Percentiles rank a stretch among this genome's conserved stretches.
These are phyloP conservation scores for Alca torda DNA, from an alignment of 2,797 vertebrate genomes.

Conservation along the genomic window DNA sequence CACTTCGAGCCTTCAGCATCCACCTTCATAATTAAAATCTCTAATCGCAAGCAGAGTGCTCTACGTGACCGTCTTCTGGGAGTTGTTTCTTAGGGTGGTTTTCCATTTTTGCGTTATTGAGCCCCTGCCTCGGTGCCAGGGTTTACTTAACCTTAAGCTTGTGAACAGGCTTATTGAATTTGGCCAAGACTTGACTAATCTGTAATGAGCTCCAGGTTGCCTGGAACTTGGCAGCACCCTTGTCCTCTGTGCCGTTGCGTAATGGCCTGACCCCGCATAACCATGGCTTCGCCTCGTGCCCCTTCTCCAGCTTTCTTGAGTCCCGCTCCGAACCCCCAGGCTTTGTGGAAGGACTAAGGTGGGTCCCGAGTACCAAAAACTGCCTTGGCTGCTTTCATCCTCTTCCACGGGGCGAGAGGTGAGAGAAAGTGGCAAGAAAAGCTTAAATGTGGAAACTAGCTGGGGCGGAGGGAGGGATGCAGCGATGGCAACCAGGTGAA, in stretches of 20 bases:
- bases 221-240: conserved; percentile 56
- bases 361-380: background rate
- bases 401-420: background rate
- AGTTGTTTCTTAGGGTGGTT: conserved; percentile 46
- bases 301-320: background rate
- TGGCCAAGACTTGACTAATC: conserved; percentile 65
- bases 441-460: rapidly evolving
- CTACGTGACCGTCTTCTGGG: background rate
- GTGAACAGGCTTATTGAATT: conserved; percentile 68
- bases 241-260: conserved; percentile 15
- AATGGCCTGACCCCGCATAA: conserved; percentile 37
- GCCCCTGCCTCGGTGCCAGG: background rate
- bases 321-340: background rate
- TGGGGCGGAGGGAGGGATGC: background rate
- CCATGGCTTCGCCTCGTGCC: background rate
- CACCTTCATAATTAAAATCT: conserved; percentile 39
- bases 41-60: conserved; percentile 22
- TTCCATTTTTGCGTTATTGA: conserved; percentile 45
- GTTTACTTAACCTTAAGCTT: conserved; percentile 51
- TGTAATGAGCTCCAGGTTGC: conserved; percentile 70
- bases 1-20: conserved; percentile 25
- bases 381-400: background rate
- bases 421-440: background rate
- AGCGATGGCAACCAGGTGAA: background rate
- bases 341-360: background rate